Percentiles rank a stretch among this genome's conserved stretches.
Evolutionary conservation across 37 sponge, comb jelly and placozoan species (phyloP).

Genomic region (Agelas oroides): DNA sequence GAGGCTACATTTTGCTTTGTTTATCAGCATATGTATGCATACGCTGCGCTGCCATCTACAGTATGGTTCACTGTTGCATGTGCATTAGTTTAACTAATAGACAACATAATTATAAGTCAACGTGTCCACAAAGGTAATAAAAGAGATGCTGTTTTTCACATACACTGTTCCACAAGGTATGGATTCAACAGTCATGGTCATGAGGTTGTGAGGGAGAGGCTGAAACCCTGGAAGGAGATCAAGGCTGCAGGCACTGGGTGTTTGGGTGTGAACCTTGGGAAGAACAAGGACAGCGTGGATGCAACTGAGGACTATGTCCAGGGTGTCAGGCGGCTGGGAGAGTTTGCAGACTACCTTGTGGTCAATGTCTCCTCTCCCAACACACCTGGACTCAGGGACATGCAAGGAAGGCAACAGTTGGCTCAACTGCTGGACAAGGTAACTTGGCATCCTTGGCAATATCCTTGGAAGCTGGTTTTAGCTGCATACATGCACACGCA

Average conservation of each 20-base stretch:
- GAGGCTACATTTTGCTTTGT: no score
- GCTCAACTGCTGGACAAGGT: constrained; percentile 65
- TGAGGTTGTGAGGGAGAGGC: constrained; percentile 43
- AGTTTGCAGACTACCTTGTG: constrained; percentile 91
- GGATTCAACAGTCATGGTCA: constrained; percentile 92
- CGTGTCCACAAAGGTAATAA: no score
- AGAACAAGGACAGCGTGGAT: constrained; percentile 85
- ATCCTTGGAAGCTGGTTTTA: background rate
- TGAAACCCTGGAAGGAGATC: constrained; percentile 19
- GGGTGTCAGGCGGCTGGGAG: constrained; percentile 80
- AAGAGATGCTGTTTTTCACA: no score
- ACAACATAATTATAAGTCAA: no score
- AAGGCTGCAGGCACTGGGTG: constrained; percentile 1
- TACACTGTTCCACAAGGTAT: constrained; percentile 60
- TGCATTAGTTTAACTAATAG: no score
- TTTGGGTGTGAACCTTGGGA: constrained; percentile 95
- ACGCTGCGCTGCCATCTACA: no score
- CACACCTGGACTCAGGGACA: constrained; percentile 92
- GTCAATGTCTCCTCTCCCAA: constrained; percentile 98
- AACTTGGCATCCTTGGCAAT: background rate
- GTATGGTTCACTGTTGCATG: no score
- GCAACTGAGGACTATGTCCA: constrained; percentile 78
- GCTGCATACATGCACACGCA: background rate
- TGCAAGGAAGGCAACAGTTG: constrained; percentile 82
- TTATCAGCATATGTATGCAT: no score